Base-by-base conservation (phyloP, 2,113 vertebrate species). In the Ptychochromis oligacanthus region DNA sequence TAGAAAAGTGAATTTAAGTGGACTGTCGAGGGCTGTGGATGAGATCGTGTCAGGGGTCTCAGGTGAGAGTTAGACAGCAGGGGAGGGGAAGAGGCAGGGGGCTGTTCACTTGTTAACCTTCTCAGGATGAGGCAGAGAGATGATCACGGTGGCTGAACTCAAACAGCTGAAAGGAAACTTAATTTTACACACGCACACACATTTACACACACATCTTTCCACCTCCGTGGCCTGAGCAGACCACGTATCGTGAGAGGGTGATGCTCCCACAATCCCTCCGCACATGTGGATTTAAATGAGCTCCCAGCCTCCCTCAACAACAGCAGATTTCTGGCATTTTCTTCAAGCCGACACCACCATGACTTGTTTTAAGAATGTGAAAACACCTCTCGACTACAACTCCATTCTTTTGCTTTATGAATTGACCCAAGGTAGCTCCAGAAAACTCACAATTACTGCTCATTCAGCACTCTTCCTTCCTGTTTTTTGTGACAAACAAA, bases 21-120 rank as follows among this genome's bases (percentile, higher is more conserved):
- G 34, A 57, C 77, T 36, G 84, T 88, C 40, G 62, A 49, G 77
- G 36, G 49, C 67, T 26, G 60, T 34, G 28, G 87, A 76, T n/a
- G 77, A 43, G 80, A 84, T 61, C 26, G 11, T 77, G 79, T 78
- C 58, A 15, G 49, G n/a, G 61, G 58, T 79, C 49, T 60, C 3
- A 28, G 76, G 55, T 76, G 79, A 83, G 77, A 46, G 49, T 13
- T 5, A 34, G 55, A 49, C 78, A 28, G 20, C 52, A 24, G 70
- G 81, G 67, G 56, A 40, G 7, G 49, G 6, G 43, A 70, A 26
- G 24, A 28, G 65, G 65, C 65, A 70, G 24, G 79, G 75, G 81
- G 64, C 12, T 40, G 74, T 2, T 88, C 72, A 75, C 77, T 74
- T 74, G 79, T 79, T 87, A 84, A 88, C 87, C 88, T 88, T 77